These are phyloP conservation scores for Mus pahari DNA, from an alignment of 2,113 vertebrate species.

Conservation along the genomic window DNA sequence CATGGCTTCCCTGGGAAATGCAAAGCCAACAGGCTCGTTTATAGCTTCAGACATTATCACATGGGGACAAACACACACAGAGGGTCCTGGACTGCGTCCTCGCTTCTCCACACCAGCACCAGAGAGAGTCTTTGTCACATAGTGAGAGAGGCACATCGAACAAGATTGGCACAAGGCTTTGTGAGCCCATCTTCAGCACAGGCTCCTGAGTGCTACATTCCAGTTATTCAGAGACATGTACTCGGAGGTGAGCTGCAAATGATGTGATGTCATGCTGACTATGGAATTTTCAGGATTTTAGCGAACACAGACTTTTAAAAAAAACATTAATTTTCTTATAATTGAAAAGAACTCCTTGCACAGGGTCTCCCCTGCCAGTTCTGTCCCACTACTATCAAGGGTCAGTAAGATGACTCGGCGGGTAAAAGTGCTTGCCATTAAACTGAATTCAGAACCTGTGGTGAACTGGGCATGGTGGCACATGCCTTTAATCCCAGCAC, in stretches of 20 bases:
- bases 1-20: background rate
- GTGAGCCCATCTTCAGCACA: background rate
- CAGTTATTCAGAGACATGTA: background rate
- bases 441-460: background rate
- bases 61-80: background rate
- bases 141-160: background rate
- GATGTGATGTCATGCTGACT: background rate
- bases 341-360: background rate
- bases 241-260: background rate
- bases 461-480: background rate
- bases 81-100: background rate
- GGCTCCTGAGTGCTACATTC: background rate
- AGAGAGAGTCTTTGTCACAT: background rate
- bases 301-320: background rate
- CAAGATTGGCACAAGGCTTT: background rate
- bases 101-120: background rate
- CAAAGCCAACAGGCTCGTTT: background rate
- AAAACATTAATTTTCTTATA: background rate
- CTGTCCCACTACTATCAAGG: background rate
- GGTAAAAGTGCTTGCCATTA: background rate
- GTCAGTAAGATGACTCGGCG: background rate
- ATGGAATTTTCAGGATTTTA: conserved; percentile 35
- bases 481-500: background rate
- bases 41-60: background rate
- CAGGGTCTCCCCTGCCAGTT: background rate